phyloP scores from a whole-genome alignment of 1,140 invertebrate species.

The Musca vetustissima region DNA sequence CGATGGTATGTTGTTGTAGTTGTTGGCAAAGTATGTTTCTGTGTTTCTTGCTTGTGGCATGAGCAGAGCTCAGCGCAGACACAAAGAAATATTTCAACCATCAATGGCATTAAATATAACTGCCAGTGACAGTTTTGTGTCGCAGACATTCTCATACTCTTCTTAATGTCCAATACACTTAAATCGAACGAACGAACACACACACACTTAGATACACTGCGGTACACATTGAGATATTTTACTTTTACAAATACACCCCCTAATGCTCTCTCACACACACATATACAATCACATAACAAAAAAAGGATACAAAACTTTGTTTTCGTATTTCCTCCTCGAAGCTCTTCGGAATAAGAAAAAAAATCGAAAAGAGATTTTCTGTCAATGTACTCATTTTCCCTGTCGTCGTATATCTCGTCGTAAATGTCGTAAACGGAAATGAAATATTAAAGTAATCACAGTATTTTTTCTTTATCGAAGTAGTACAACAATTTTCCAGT shows the following conservation, averaged over 20 bases:
- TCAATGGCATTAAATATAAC: constrained; percentile 47
- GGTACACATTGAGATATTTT: not conserved
- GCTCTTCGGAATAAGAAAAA: not conserved
- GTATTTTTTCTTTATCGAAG: not conserved
- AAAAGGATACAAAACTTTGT: constrained; percentile 8
- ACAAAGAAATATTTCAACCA: constrained; percentile 33
- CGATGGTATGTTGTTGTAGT: too few species aligned
- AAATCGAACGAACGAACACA: not conserved
- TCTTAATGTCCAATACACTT: not conserved
- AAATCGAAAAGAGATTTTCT: too few species aligned
- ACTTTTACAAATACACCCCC: too few species aligned
- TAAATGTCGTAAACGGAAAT: not conserved
- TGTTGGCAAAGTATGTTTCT: not conserved
- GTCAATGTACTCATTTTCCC: not conserved
- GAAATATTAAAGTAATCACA: constrained; percentile 15
- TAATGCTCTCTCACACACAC: too few species aligned
- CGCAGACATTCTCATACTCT: constrained; percentile 25
- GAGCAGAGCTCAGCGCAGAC: constrained; percentile 6
- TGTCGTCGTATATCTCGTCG: not conserved
- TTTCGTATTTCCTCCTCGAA: not conserved
- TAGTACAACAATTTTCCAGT: too few species aligned
- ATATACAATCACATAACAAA: too few species aligned
- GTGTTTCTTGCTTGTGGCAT: not conserved
- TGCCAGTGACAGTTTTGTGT: constrained; percentile 31
- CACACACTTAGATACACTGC: not conserved